Evolutionary conservation across 2,113 vertebrate species (phyloP).

Genomic region (Crotalus helleri): DNA sequence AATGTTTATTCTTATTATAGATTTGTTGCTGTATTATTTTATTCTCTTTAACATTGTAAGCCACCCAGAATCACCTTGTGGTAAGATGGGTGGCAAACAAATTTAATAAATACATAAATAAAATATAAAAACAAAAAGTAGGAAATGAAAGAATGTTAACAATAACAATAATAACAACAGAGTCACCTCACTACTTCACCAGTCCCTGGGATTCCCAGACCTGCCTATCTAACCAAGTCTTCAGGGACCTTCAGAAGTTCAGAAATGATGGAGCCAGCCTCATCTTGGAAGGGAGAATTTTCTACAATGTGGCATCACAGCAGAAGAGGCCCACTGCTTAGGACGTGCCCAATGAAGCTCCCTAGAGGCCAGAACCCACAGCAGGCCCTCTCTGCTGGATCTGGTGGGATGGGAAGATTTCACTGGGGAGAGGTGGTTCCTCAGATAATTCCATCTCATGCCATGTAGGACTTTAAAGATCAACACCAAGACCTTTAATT

Average conservation of each 20-base stretch:
- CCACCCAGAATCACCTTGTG: neutral
- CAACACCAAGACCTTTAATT: neutral
- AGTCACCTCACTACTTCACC: neutral
- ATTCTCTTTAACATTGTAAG: neutral
- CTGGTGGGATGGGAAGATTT: too few relatives aligned
- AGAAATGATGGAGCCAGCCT: neutral
- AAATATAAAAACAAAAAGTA: neutral
- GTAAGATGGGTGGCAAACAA: neutral
- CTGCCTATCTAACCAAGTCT: neutral
- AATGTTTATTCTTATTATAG: neutral
- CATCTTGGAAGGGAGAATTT: neutral
- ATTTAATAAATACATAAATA: neutral
- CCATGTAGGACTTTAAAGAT: neutral
- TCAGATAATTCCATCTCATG: too few relatives aligned
- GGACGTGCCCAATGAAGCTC: too few relatives aligned
- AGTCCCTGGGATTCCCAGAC: neutral
- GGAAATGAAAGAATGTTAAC: neutral
- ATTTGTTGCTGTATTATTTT: neutral
- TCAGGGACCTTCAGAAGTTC: neutral
- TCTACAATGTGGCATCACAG: neutral
- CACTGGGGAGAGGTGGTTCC: too few relatives aligned
- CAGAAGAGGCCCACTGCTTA: neutral
- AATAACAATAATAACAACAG: neutral
- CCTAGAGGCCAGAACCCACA: too few relatives aligned
- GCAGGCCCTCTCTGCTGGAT: too few relatives aligned